Evolutionary conservation across 1,140 invertebrate genomes (phyloP).

Genomic region (Cherax quadricarinatus): DNA sequence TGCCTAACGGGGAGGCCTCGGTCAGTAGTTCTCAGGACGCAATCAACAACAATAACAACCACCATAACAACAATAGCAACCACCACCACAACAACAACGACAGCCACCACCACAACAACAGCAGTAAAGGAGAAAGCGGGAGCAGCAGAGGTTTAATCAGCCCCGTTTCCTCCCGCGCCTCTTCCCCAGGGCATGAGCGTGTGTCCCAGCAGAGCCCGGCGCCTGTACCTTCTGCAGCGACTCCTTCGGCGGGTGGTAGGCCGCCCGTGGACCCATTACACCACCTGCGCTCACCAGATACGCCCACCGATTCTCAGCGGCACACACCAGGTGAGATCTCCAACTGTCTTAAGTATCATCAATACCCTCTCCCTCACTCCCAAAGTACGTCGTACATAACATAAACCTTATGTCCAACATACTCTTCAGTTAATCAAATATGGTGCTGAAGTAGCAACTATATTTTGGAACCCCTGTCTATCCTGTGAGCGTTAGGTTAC

Average conservation of each 20-base stretch:
- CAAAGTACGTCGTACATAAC: no score
- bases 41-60: conserved; percentile 52
- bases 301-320: background rate
- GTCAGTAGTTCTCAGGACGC: conserved; percentile 42
- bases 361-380: background rate
- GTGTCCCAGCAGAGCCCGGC: background rate
- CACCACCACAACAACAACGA: background rate
- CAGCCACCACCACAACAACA: conserved; percentile 4
- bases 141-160: background rate
- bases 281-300: background rate
- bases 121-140: background rate
- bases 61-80: background rate
- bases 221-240: background rate
- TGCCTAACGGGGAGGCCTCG: conserved; percentile 29
- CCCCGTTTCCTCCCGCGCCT: background rate
- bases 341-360: no score
- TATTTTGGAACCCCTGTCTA: no score
- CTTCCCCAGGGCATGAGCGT: background rate
- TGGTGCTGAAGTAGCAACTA: no score
- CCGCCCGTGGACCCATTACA: background rate
- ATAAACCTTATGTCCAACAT: no score
- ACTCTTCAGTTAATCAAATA: no score
- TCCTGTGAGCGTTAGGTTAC: no score
- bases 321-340: conserved; percentile 32
- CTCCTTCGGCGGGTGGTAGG: background rate